Base-by-base conservation (phyloP, 2,888 invertebrate genomes). In the Endotricha flammealis region DNA sequence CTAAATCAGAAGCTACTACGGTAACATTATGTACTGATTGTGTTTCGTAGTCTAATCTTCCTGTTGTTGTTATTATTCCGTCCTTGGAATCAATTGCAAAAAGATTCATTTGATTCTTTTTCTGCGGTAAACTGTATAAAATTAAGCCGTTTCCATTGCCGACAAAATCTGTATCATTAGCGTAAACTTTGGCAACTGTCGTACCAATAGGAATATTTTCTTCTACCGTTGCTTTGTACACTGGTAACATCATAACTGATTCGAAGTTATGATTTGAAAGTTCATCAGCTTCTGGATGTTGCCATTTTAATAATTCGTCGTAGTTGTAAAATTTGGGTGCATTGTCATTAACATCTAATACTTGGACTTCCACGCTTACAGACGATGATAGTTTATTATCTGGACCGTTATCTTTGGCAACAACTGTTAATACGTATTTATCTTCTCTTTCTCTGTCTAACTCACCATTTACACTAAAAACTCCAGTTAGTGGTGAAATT, bases 71-170 rank as follows among this genome's bases (percentile, higher is more conserved):
- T 0, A 96, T 89, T 1, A 92, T 88, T 6, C 96, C 96, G 58
- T 95, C 95, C 56, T 95, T 93, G 0, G 94, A 95, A 65, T 96
- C 95, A 32, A 96, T 93, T 11, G 92, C 87, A 62, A 96, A 95
- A 27, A 92, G 70, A 56, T 88, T 89, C 0, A 89, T 76, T 23
- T 89, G 87, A 55, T 90, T 88, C 44, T 89, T 91, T 44, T 88
- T 88, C 41, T 92, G 90, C 0, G 91, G 90, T 28, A 95, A 82
- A 50, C 93, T 93, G 49, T 93, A 96, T 0, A 95, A 75, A 2
- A 96, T 90, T 27, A 95, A 74, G 0, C 95, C 95, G 59, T 96
- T 96, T n/a, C 95, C 95, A 59, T 95, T 95, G 1, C 94, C 93
- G 27, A 91, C 77, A 50, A 94, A 94, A 66, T 96, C 96, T 8